Evolutionary conservation across 2,797 vertebrate genomes (phyloP).

Genomic region (Halcyon leucocephala): DNA sequence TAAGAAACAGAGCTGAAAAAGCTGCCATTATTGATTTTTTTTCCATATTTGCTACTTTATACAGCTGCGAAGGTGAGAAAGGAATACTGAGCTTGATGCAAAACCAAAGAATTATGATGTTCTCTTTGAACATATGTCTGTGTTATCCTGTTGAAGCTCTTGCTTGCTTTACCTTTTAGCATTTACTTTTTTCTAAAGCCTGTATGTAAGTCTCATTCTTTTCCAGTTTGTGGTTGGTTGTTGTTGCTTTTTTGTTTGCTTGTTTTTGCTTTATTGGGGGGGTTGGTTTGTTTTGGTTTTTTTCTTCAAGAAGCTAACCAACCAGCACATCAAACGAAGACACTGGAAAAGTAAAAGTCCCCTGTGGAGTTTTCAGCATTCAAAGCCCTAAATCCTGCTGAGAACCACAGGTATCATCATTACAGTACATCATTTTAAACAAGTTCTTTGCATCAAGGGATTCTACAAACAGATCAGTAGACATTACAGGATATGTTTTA

Average conservation of each 20-base stretch:
- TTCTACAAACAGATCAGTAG: neutral
- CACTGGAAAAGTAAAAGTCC: neutral
- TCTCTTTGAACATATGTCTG: neutral
- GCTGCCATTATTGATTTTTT: neutral
- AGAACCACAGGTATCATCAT: neutral
- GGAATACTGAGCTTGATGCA: neutral
- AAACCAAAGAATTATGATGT: neutral
- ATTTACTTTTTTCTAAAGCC: neutral
- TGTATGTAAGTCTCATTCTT: neutral
- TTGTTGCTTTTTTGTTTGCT: too few species aligned
- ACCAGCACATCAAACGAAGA: neutral
- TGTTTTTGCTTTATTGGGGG: too few species aligned
- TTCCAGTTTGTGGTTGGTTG: neutral
- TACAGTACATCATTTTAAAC: neutral
- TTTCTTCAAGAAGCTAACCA: neutral
- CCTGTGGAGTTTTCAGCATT: neutral
- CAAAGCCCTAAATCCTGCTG: neutral
- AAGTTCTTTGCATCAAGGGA: neutral
- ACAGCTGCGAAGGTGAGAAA: neutral
- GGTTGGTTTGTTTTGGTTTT: too few species aligned
- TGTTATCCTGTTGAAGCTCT: neutral
- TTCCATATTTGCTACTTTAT: neutral
- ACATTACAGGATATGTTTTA: neutral
- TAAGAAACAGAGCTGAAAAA: neutral
- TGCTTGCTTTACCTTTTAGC: neutral